Conservation (phyloP, 2,113 vertebrate genomes). For the Macquaria australasica region DNA sequence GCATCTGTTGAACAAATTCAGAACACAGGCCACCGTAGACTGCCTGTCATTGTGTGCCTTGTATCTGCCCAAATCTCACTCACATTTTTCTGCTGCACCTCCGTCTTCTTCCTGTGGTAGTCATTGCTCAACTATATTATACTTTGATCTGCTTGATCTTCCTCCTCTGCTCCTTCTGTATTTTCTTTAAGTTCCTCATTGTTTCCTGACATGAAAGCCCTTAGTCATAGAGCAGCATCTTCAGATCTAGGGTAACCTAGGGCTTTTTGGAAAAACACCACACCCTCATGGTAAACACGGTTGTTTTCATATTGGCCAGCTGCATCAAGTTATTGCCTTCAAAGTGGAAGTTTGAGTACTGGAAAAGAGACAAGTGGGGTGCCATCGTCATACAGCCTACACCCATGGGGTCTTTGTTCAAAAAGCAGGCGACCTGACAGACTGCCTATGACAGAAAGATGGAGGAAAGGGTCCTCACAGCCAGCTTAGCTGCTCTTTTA, state of each 20-base stretch:
- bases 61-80: background rate
- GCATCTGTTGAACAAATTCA: constrained; percentile 9
- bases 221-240: background rate
- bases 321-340: constrained; percentile 32
- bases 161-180: background rate
- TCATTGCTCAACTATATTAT: no score
- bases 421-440: constrained; percentile 85
- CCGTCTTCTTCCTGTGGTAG: no score
- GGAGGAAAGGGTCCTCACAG: constrained; percentile 85
- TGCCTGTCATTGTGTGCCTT: background rate
- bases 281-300: background rate
- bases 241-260: background rate
- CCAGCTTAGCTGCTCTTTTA: constrained; percentile 92
- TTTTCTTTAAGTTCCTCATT: background rate
- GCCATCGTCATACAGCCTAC: constrained; percentile 68
- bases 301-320: constrained; percentile 4
- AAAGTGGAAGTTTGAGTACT: constrained; percentile 28
- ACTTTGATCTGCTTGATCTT: background rate
- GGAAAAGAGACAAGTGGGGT: constrained; percentile 35
- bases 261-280: background rate
- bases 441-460: constrained; percentile 88
- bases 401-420: constrained; percentile 83
- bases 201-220: background rate
- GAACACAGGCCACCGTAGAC: background rate
- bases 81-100: background rate